phyloP scores from a whole-genome alignment of 1,140 invertebrate species.

The Trichoplusia ni region DNA sequence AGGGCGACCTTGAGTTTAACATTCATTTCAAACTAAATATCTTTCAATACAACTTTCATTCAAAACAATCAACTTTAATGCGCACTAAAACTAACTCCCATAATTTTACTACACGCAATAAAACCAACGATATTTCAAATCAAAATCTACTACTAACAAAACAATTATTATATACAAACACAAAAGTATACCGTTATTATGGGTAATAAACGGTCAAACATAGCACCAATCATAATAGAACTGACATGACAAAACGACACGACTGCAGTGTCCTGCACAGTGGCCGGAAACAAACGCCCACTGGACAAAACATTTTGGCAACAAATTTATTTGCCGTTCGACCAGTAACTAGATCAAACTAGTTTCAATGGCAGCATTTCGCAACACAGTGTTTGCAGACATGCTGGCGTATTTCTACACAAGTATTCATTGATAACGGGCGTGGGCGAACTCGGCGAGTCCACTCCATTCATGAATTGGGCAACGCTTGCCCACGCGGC shows the following conservation, averaged over 20 bases:
- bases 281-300: conserved; percentile 17
- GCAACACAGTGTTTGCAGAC: conserved; percentile 58
- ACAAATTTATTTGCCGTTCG: conserved; percentile 11
- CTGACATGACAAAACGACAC: neutral
- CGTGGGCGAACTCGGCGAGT: conserved; percentile 63
- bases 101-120: no score
- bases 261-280: neutral
- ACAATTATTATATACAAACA: neutral
- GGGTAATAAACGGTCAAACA: neutral
- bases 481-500: conserved; percentile 63
- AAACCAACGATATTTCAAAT: no score
- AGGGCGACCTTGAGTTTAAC: neutral
- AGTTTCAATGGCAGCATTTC: conserved; percentile 59
- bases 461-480: conserved; percentile 76
- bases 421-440: conserved; percentile 63
- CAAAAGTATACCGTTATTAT: neutral
- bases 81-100: neutral
- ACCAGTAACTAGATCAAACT: conserved; percentile 41
- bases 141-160: neutral
- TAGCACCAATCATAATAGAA: neutral
- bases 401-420: conserved; percentile 48
- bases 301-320: conserved; percentile 14
- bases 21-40: neutral
- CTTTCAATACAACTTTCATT: conserved; percentile 10
- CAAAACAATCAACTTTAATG: neutral